Percentiles rank a stretch among this genome's conserved stretches.
Conservation (phyloP, 2,888 invertebrate genomes). For the Molorchus minor region DNA sequence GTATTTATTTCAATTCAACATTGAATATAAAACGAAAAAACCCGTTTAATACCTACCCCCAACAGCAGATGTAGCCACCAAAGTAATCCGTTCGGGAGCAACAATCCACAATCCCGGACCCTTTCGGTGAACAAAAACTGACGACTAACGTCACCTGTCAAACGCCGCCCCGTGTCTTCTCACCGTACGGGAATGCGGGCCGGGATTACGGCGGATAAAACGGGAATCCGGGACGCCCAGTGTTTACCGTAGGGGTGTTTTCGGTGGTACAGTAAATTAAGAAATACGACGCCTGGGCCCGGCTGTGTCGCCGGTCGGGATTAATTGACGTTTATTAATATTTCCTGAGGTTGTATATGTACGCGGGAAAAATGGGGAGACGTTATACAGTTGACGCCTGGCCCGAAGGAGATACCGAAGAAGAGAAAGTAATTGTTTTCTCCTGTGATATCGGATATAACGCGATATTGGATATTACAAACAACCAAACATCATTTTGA, state of each 20-base stretch:
- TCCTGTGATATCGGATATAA: neutral
- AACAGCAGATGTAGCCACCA: too few relatives aligned
- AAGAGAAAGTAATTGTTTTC: neutral
- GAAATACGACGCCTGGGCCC: constrained; percentile 22
- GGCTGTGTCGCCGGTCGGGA: constrained; percentile 4
- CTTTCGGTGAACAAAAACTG: neutral
- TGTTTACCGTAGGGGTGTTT: neutral
- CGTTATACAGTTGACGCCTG: too few relatives aligned
- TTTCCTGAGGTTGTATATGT: constrained; percentile 16
- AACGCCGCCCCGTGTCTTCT: constrained; percentile 3
- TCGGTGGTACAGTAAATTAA: constrained; percentile 17
- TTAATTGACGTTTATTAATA: constrained; percentile 28
- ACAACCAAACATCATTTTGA: too few relatives aligned
- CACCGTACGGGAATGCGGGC: constrained; percentile 12
- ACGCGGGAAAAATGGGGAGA: neutral
- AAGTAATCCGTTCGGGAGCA: constrained; percentile 12
- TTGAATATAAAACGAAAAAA: too few relatives aligned
- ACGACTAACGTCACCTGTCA: constrained; percentile 13
- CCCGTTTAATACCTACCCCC: too few relatives aligned
- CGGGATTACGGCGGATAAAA: constrained; percentile 6
- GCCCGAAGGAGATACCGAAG: too few relatives aligned
- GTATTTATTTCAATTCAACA: too few relatives aligned
- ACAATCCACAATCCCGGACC: neutral
- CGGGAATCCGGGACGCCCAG: constrained; percentile 8
- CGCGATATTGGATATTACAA: too few relatives aligned